Conservation (phyloP, 2,113 vertebrate species). For the Dromas ardeola region DNA sequence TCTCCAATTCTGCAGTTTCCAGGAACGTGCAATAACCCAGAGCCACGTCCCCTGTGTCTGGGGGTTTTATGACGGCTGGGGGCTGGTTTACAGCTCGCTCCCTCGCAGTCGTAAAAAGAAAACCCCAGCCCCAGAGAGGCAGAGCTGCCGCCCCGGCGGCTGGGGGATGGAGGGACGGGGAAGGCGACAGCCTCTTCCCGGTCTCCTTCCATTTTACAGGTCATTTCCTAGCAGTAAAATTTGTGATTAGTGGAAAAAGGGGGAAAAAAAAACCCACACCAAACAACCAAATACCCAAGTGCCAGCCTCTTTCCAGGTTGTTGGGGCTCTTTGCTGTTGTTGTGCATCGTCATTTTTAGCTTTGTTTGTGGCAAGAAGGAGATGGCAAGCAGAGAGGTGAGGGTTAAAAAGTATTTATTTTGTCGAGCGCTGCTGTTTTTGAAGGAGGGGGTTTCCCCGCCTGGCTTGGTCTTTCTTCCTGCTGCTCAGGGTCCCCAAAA, state of each 20-base stretch:
- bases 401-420: neutral
- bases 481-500: neutral
- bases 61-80: conserved; percentile 24
- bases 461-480: neutral
- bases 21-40: conserved; percentile 5
- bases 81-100: conserved; percentile 22
- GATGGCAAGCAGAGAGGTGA: neutral
- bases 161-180: neutral
- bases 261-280: neutral
- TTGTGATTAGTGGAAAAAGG: neutral
- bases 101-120: neutral
- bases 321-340: neutral
- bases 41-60: conserved; percentile 34
- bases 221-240: conserved; percentile 29
- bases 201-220: conserved; percentile 6
- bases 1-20: neutral
- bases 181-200: neutral
- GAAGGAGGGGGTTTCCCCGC: neutral
- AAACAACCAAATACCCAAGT: neutral
- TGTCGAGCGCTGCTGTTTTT: neutral
- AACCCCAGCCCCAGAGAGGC: neutral
- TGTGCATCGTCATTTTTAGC: neutral
- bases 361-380: neutral
- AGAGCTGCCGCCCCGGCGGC: neutral
- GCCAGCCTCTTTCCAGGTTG: neutral